phyloP scores from a whole-genome alignment of 2,888 invertebrate species.

The Synergus japonicus region DNA sequence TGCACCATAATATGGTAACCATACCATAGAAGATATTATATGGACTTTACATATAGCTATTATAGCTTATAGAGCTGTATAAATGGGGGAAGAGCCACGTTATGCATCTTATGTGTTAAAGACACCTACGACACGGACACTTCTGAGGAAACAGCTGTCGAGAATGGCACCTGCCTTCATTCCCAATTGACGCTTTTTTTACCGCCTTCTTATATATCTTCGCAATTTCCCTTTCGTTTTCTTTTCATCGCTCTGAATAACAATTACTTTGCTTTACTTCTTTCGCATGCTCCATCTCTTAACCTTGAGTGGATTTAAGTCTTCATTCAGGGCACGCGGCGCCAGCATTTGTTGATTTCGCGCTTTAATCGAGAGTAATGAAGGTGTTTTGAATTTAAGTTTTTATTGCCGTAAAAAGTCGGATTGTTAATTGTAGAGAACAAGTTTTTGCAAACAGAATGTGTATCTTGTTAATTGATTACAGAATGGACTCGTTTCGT shows the following conservation, averaged over 20 bases:
- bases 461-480: background rate
- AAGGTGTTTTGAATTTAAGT: background rate
- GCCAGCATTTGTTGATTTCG: background rate
- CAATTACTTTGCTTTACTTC: background rate
- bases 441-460: background rate
- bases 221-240: background rate
- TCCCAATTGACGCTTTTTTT: conserved; percentile 29
- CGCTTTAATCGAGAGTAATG: background rate
- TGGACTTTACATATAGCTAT: background rate
- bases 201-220: background rate
- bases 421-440: background rate
- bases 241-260: background rate
- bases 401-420: background rate
- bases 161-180: conserved; percentile 53
- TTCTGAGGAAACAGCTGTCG: conserved; percentile 51
- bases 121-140: background rate
- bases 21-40: background rate
- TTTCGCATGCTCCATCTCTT: background rate
- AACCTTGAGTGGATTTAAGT: background rate
- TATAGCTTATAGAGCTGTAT: background rate
- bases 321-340: background rate
- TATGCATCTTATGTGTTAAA: conserved; percentile 47
- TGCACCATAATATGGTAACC: background rate
- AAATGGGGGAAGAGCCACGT: background rate
- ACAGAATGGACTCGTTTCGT: no score